Evolutionary conservation across 2,888 invertebrate genomes (phyloP), one percentile per base, ranked within the genome.

Genomic region (Drosophila leonis): DNA sequence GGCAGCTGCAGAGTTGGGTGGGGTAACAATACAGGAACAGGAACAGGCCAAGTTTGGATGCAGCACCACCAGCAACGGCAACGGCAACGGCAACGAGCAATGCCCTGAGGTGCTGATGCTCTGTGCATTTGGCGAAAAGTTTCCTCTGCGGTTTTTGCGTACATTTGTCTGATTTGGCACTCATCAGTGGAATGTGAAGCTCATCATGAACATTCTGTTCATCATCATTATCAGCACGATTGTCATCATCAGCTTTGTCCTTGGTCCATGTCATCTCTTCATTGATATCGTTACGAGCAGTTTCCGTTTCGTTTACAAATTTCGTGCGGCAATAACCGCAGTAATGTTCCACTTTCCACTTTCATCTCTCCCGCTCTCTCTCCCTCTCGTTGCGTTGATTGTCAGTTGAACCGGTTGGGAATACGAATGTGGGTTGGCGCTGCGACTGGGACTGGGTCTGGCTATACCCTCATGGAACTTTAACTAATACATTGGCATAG

Each of bases 81-180:
- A 10, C 44, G 29, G 41, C 35, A 51, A 2, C 18, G 2, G 75
- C 74, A 75, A 15, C 39, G 31, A 48, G 52, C 41, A 77, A 78
- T 79, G 62, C 80, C 78, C 78, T 60, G 65, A 75, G 78, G 78
- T 78, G 66, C 65, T 76, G 85, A 72, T 80, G 41, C 77, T 75
- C 70, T 67, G 65, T 83, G 83, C 83, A 81, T 83, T 80, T 82
- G 82, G 65, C 57, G 78, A 78, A 88, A 88, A 83, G 68, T 88
- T 83, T 85, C 75, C 80, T 67, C 66, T 85, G 81, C 69, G 83
- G 88, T 77, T 88, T 80, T 80, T 82, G 88, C 85, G 85, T 83
- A 83, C 80, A 85, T 86, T 85, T 86, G 87, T 86, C 82, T 86
- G 88, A 83, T 88, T 86, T 83, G 82, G 79, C 87, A 88, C 79